A percentile compares a stretch with the other conserved stretches of the same genome.
Evolutionary conservation across 2,113 vertebrate genomes (phyloP).

Genomic region (Junco hyemalis): DNA sequence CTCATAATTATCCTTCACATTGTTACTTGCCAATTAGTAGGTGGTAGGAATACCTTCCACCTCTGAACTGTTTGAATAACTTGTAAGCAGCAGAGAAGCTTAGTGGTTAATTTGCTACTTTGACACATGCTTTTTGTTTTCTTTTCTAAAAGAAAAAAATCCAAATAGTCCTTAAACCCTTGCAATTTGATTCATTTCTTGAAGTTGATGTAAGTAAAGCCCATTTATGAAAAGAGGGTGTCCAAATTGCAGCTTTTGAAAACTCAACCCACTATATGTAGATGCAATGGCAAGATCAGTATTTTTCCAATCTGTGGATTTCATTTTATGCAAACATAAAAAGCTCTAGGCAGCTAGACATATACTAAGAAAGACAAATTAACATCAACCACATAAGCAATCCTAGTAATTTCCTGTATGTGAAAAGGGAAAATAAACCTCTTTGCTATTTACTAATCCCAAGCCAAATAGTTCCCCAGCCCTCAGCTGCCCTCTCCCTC

Average conservation of each 20-base stretch:
- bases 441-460: constrained; percentile 16
- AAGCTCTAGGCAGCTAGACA: not conserved
- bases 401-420: constrained; percentile 33
- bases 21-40: not conserved
- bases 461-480: not conserved
- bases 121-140: not conserved
- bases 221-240: not conserved
- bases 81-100: not conserved
- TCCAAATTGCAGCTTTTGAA: not conserved
- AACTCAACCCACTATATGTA: not conserved
- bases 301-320: not conserved
- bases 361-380: constrained; percentile 5
- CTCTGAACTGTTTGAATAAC: not conserved
- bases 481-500: not conserved
- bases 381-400: not conserved
- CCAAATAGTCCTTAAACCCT: not conserved
- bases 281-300: not conserved
- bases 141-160: not conserved
- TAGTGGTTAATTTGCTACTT: not conserved
- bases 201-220: not conserved
- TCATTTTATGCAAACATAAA: not conserved
- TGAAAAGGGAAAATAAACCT: constrained; percentile 19
- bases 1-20: not conserved
- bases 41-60: not conserved
- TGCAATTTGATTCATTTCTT: not conserved